Evolutionary conservation across 2,113 vertebrate species (phyloP).

Genomic region (Addax nasomaculatus): DNA sequence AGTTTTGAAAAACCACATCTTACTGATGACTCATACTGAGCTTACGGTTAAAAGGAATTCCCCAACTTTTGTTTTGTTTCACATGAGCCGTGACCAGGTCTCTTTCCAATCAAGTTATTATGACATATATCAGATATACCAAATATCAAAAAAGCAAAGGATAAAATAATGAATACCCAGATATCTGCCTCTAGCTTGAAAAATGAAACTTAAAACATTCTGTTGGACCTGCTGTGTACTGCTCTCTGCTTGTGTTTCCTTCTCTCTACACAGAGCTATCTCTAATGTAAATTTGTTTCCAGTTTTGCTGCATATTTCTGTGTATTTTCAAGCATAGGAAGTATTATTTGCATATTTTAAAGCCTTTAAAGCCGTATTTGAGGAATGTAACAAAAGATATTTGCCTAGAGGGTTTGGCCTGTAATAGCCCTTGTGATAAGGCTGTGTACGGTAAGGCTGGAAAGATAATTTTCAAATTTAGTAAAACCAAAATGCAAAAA

Average conservation of each 20-base stretch:
- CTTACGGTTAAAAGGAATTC: neutral
- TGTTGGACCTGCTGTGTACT: neutral
- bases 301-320: neutral
- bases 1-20: neutral
- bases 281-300: neutral
- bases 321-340: neutral
- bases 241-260: neutral
- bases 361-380: neutral
- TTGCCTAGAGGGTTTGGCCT: neutral
- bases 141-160: neutral
- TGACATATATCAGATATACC: neutral
- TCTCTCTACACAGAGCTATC: neutral
- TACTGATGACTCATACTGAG: neutral
- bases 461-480: neutral
- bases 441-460: neutral
- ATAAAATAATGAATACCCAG: neutral
- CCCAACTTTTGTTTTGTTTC: neutral
- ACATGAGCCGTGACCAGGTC: neutral
- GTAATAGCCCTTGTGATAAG: neutral
- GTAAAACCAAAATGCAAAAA: neutral
- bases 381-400: neutral
- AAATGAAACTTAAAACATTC: neutral
- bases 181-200: neutral
- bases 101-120: neutral
- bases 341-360: neutral